phyloP scores from a whole-genome alignment of 2,888 invertebrate genomes.

The Digitonthophagus gazella region DNA sequence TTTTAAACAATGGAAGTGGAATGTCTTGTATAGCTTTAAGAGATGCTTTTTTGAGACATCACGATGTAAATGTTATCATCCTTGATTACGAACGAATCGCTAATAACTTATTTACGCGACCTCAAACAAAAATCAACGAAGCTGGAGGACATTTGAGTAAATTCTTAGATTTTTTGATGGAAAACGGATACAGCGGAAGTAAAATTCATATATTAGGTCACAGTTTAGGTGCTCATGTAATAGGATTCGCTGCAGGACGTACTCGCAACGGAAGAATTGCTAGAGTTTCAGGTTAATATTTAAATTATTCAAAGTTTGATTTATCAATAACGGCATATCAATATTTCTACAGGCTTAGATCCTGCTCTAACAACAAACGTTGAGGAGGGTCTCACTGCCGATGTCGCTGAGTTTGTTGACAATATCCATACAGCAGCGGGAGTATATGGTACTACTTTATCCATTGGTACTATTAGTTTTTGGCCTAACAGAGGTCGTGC shows the following conservation, averaged over 20 bases:
- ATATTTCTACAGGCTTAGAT: slow-evolving; percentile 19
- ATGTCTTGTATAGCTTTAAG: slow-evolving; percentile 53
- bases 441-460: slow-evolving; percentile 36
- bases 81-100: slow-evolving; percentile 40
- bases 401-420: slow-evolving; percentile 65
- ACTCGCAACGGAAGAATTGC: slow-evolving; percentile 52
- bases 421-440: slow-evolving; percentile 42
- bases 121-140: slow-evolving; percentile 35
- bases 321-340: not conserved
- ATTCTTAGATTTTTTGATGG: slow-evolving; percentile 52
- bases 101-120: not conserved
- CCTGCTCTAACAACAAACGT: slow-evolving; percentile 30
- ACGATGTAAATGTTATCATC: slow-evolving; percentile 54
- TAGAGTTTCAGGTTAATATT: slow-evolving; percentile 59
- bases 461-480: slow-evolving; percentile 42
- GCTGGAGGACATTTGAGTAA: slow-evolving; percentile 53
- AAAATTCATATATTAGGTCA: slow-evolving; percentile 60
- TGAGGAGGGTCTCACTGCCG: slow-evolving; percentile 30
- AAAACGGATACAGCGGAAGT: slow-evolving; percentile 43
- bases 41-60: slow-evolving; percentile 49
- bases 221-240: slow-evolving; percentile 59
- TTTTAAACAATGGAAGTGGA: slow-evolving; percentile 52
- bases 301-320: no score
- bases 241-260: slow-evolving; percentile 48
- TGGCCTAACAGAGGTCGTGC: slow-evolving; percentile 49